Conservation (phyloP, 2,888 invertebrate species). For the Aphrophora alni region DNA sequence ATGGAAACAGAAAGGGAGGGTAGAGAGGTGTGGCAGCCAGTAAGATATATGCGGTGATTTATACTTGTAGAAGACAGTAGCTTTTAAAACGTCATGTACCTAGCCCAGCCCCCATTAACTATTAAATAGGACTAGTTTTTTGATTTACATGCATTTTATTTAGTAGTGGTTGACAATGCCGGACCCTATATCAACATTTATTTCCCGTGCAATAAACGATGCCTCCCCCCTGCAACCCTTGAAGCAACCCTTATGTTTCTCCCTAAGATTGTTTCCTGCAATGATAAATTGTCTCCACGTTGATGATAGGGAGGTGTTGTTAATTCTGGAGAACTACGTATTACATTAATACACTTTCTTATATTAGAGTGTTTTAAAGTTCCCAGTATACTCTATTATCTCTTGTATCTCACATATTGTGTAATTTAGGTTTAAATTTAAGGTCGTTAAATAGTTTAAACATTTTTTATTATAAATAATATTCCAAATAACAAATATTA, state of each 20-base stretch:
- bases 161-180: neutral
- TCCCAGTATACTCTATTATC: no score
- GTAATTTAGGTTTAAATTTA: no score
- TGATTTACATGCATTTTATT: neutral
- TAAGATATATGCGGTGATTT: neutral
- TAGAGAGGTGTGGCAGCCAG: neutral
- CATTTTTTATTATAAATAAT: no score
- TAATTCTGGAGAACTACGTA: neutral
- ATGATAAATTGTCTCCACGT: neutral
- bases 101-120: slow-evolving; percentile 1
- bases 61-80: neutral
- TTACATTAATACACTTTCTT: neutral
- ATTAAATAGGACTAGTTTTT: neutral
- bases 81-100: slow-evolving; percentile 9
- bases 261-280: slow-evolving; percentile 9
- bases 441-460: no score
- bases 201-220: slow-evolving; percentile 2
- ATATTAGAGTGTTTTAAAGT: no score
- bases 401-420: no score
- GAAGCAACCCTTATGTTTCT: neutral
- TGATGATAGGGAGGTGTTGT: slow-evolving; percentile 1
- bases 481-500: no score
- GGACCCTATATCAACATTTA: neutral
- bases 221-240: neutral
- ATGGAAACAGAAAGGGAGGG: neutral